Base-by-base conservation (phyloP, 2,797 vertebrate species). In the Enteromius afrohamiltoni region DNA sequence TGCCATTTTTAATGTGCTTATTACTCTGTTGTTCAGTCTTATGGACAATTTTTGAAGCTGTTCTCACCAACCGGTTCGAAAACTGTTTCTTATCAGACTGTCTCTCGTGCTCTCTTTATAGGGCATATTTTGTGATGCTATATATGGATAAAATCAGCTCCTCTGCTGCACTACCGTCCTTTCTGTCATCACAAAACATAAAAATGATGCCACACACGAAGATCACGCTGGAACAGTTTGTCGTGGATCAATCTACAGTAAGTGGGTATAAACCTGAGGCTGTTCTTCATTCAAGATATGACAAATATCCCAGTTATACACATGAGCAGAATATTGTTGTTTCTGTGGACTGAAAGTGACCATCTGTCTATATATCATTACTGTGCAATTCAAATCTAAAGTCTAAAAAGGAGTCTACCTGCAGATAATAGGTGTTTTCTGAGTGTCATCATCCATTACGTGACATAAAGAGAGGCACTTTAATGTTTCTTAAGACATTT, bases 191-290 rank as follows among this genome's bases (percentile, higher is more conserved):
- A 76, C 51, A 45, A 45, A 69, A 76, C 67, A 68, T 89, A 78
- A 88, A 37, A 87, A 69, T 79, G 73, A 64, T 79, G 26, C 85
- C 88, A 88, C 89, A 88, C 88, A 90, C 82, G 13, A 78, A 90
- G 86, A 87, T 75, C 62, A 7, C 85, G 87, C 85, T 76, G 47
- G 80, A 80, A 75, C 83, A 74, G 74, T 76, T 45, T 75, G 51
- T 77, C 58, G 29, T 83, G 80, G 53, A 86, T 86, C 80, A 75
- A 85, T 88, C 80, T 85, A 29, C 89, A 90, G 91, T 89, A 83
- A 84, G 82, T 83, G 60, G 88, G 64, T 87, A 40, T 86, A 83
- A 89, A 76, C 26, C 85, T 45, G 75, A 37, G 47, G 31, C 21
- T 16, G 37, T 42, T 79, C 34, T 73, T 75, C 55, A n/a, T 74